These are phyloP conservation scores for Nomada ferruginata DNA, from an alignment of 2,888 invertebrate genomes.

Conservation along the genomic window DNA sequence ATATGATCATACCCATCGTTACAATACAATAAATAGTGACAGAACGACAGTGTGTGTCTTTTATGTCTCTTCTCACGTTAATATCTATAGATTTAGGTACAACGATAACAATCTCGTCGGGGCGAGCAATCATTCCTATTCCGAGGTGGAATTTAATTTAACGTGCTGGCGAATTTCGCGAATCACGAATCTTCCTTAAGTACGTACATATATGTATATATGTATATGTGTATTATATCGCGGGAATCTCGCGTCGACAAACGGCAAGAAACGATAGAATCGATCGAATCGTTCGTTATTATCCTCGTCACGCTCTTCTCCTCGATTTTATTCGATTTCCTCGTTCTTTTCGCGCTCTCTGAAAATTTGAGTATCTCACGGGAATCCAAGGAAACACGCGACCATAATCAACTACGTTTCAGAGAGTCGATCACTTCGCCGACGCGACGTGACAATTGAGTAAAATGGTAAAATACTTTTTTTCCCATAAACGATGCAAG, in stretches of 20 bases:
- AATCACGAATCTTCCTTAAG: conserved; percentile 54
- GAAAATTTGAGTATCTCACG: not conserved
- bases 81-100: conserved; percentile 71
- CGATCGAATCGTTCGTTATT: conserved; percentile 51
- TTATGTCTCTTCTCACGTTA: conserved; percentile 55
- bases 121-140: conserved; percentile 54
- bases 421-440: not conserved
- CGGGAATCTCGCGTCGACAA: conserved; percentile 42
- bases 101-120: conserved; percentile 70
- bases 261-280: conserved; percentile 57
- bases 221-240: conserved; percentile 25
- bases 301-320: conserved; percentile 58
- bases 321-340: conserved; percentile 13
- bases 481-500: not conserved
- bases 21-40: conserved; percentile 78
- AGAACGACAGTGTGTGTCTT: conserved; percentile 65
- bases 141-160: conserved; percentile 46
- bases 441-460: not conserved
- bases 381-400: conserved; percentile 8
- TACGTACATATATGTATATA: conserved; percentile 13
- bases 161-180: conserved; percentile 47
- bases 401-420: not conserved
- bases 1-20: conserved; percentile 72
- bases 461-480: not conserved
- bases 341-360: conserved; percentile 46